These are phyloP conservation scores for Hozukius guyotensis DNA, from an alignment of 2,797 vertebrate genomes.

Conservation along the genomic window DNA sequence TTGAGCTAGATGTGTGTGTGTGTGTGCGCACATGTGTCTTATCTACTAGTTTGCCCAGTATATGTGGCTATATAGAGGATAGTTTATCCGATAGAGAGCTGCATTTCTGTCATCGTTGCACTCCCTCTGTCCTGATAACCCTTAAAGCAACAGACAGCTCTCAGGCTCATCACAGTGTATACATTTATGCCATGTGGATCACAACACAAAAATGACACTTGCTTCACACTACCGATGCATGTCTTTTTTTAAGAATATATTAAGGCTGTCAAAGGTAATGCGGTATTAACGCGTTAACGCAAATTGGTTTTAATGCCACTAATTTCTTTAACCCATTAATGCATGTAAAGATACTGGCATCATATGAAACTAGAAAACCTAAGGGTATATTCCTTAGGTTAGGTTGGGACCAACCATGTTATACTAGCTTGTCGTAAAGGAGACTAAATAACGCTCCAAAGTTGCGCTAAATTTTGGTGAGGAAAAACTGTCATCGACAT, in stretches of 20 bases:
- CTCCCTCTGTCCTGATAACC: conserved; percentile 37
- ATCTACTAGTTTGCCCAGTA: conserved; percentile 58
- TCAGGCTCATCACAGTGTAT: conserved; percentile 4
- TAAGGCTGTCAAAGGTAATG: no score
- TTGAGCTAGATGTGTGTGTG: conserved; percentile 23
- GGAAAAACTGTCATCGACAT: no score
- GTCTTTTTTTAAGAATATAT: not conserved
- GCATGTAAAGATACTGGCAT: no score
- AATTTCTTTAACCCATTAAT: no score
- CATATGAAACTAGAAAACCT: no score
- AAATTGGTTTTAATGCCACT: no score
- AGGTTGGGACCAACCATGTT: no score
- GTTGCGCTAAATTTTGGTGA: no score
- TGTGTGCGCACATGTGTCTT: conserved; percentile 35
- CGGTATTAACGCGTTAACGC: no score
- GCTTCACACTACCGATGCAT: not conserved
- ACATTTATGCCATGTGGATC: conserved; percentile 14
- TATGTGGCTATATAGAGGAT: conserved; percentile 39
- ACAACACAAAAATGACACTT: not conserved
- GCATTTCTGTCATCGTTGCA: conserved; percentile 54
- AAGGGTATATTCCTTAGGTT: no score
- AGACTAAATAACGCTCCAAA: no score
- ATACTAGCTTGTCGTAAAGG: no score
- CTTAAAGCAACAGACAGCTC: conserved; percentile 21
- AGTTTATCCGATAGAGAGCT: conserved; percentile 63